Evolutionary conservation across 2,888 invertebrate genomes (phyloP).

Genomic region (Tachina fera): DNA sequence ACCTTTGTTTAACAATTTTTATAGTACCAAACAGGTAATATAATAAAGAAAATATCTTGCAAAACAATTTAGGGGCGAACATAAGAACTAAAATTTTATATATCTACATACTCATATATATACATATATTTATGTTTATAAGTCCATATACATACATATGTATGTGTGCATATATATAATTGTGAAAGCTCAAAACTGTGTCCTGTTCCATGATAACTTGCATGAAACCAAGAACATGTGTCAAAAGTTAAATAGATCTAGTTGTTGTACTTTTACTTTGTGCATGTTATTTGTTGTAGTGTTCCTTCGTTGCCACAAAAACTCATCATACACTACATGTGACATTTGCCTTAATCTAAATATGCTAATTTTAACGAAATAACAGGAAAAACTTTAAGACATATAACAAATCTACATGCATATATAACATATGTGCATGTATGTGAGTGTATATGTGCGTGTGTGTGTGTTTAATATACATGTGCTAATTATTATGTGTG

Average conservation of each 20-base stretch:
- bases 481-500: conserved; percentile 29
- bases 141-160: too few relatives aligned
- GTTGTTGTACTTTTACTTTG: conserved; percentile 45
- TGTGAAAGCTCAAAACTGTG: conserved; percentile 30
- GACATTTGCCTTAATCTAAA: conserved; percentile 73
- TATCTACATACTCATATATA: background rate
- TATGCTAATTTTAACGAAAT: conserved; percentile 73
- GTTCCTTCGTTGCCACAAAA: conserved; percentile 68
- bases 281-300: conserved; percentile 27
- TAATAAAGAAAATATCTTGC: conserved; percentile 65
- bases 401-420: conserved; percentile 13
- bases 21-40: conserved; percentile 55
- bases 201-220: conserved; percentile 36
- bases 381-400: conserved; percentile 63
- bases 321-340: conserved; percentile 65
- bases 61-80: conserved; percentile 56
- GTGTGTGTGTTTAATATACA: background rate
- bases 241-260: conserved; percentile 71
- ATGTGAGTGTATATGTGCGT: background rate
- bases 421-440: background rate
- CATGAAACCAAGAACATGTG: conserved; percentile 63
- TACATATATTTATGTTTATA: too few relatives aligned
- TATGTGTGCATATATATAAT: too few relatives aligned
- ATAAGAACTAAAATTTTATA: conserved; percentile 6
- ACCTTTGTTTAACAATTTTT: conserved; percentile 26